Percentiles rank a stretch among this genome's conserved stretches.
These are phyloP conservation scores for Caenorhabditis wallacei DNA, from an alignment of 2,888 invertebrate species.

Conservation along the genomic window DNA sequence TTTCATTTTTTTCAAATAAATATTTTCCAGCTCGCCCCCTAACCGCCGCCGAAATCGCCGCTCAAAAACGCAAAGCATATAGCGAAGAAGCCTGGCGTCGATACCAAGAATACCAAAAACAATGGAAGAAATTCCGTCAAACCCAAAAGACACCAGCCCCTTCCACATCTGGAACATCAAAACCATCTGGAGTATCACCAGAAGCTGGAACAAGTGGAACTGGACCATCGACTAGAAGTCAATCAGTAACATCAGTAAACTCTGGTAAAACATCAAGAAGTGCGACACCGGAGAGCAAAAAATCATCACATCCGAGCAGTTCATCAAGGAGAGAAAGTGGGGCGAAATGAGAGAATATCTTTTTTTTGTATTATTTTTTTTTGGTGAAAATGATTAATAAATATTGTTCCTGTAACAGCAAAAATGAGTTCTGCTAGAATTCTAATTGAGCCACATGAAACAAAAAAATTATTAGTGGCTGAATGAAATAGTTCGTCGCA, in stretches of 20 bases:
- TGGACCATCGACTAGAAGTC: constrained; percentile 58
- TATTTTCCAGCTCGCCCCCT: constrained; percentile 67
- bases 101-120: constrained; percentile 83
- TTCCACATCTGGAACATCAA: constrained; percentile 25
- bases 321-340: constrained; percentile 31
- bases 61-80: constrained; percentile 79
- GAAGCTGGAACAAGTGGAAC: constrained; percentile 23
- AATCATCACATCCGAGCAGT: constrained; percentile 41
- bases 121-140: constrained; percentile 82
- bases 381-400: too few relatives aligned
- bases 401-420: too few relatives aligned
- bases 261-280: constrained; percentile 59
- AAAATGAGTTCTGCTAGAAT: too few relatives aligned
- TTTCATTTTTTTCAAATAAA: too few relatives aligned
- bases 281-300: constrained; percentile 61
- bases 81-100: constrained; percentile 82
- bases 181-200: constrained; percentile 39
- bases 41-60: constrained; percentile 78
- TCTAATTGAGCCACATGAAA: too few relatives aligned
- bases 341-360: constrained; percentile 24
- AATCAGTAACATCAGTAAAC: constrained; percentile 44
- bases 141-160: constrained; percentile 68
- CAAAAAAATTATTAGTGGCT: too few relatives aligned
- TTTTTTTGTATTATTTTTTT: not conserved
- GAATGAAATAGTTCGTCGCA: too few relatives aligned